Evolutionary conservation across 2,888 invertebrate genomes (phyloP), one percentile per base, ranked within the genome.

Genomic region (Nymphalis urticae): DNA sequence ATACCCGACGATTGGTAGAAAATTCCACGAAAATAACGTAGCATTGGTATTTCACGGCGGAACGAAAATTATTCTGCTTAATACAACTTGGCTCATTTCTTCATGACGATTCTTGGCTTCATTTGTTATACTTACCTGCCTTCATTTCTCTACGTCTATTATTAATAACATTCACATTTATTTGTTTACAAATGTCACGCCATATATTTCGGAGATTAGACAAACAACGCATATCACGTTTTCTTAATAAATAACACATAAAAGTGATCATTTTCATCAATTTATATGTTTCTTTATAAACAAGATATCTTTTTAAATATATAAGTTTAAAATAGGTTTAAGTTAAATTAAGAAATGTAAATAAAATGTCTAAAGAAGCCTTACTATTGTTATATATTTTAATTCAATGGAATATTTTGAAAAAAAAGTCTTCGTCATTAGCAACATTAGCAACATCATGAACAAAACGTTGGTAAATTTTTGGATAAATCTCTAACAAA

Each of bases 21-120:
- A 54, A 54, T 56, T 56, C 32, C 32, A 32, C 17, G 9, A 56
- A 13, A 7, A 32, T 56, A 32, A 56, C 16, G 54, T 32, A 32
- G 8, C 16, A 24, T 54, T 32, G 36, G 56, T 58, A n/a, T 58
- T n/a, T 58, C 36, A 32, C 21, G 32, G 17, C 36, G 19, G 19
- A 58, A 21, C 60, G 53, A 53, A 65, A 58, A 60, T 66, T 51
- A 42, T 42, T 59, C 21, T 24, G 47, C n/a, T 19, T 60, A 47
- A 53, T 60, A 60, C 24, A 16, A 59, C 36, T 50, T 21, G 48
- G 42, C 58, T 17, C 59, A 48, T 51, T 51, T 21, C 51, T 47
- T 16, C n/a, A 24, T 53, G 59, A 59, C 47, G n/a, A 42, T 51
- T 48, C 50, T 36, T 27, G 51, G 50, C 19, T 21, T 50, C 50